Conservation (phyloP, 1,140 invertebrate species). For the Belonocnema kinseyi region DNA sequence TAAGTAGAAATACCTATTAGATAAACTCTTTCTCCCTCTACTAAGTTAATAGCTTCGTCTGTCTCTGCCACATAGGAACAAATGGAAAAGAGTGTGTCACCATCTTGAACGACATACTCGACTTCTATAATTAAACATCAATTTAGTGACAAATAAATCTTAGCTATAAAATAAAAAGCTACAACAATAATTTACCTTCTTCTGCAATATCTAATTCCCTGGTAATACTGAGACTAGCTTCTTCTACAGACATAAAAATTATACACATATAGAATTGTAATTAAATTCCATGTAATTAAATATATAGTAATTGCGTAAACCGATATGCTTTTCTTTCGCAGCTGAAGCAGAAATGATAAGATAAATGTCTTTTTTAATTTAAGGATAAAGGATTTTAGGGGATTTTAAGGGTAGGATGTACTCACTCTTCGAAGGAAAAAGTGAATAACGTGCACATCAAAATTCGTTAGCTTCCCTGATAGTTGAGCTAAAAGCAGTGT, state of each 20-base stretch:
- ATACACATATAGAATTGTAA: slow-evolving; percentile 12
- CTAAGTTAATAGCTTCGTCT: slow-evolving; percentile 89
- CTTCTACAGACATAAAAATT: slow-evolving; percentile 71
- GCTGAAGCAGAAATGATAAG: slow-evolving; percentile 28
- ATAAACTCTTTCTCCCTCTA: slow-evolving; percentile 92
- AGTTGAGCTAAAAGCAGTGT: slow-evolving; percentile 46
- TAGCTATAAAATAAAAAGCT: not conserved
- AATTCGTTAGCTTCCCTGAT: slow-evolving; percentile 16
- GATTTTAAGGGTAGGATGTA: slow-evolving; percentile 36
- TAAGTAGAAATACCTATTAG: slow-evolving; percentile 81
- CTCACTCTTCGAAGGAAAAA: slow-evolving; percentile 41
- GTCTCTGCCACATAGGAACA: slow-evolving; percentile 92
- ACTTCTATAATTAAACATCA: slow-evolving; percentile 50
- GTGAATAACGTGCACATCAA: not conserved
- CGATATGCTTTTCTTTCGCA: slow-evolving; percentile 70
- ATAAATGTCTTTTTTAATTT: not conserved
- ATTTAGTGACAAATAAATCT: slow-evolving; percentile 31
- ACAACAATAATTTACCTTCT: slow-evolving; percentile 66
- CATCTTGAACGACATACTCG: slow-evolving; percentile 79
- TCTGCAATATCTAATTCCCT: slow-evolving; percentile 75
- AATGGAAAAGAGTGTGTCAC: slow-evolving; percentile 88
- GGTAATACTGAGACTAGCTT: slow-evolving; percentile 78
- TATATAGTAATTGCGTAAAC: slow-evolving; percentile 53
- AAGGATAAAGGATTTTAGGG: not conserved
- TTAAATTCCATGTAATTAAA: not conserved